These are phyloP conservation scores for Drosophila ambigua DNA, from an alignment of 1,140 invertebrate species.

Conservation along the genomic window DNA sequence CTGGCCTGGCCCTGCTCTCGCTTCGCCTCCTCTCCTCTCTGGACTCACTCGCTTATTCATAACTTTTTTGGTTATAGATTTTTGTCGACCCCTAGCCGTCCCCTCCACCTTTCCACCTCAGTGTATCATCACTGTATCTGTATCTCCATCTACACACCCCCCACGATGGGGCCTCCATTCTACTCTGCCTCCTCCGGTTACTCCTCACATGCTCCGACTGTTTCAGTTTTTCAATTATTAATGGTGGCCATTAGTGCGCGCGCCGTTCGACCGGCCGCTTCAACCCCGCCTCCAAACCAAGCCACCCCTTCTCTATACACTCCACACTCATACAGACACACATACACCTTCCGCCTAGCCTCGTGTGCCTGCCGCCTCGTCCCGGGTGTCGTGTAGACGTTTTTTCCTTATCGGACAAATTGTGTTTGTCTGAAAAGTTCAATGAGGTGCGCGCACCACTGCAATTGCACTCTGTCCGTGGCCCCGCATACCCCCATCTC, in stretches of 20 bases:
- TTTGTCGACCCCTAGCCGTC: constrained; percentile 60
- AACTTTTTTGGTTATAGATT: constrained; percentile 82
- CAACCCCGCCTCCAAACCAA: not conserved
- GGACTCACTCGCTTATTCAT: constrained; percentile 69
- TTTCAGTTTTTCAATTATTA: constrained; percentile 83
- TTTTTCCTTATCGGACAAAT: constrained; percentile 80
- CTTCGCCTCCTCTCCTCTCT: constrained; percentile 8
- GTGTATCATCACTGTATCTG: constrained; percentile 19
- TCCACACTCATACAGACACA: constrained; percentile 2
- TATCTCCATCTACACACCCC: constrained; percentile 13
- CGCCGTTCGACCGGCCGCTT: constrained; percentile 43
- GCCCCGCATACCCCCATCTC: not conserved
- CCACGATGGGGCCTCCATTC: constrained; percentile 29
- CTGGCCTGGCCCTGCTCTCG: too few relatives aligned
- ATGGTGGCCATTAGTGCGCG: constrained; percentile 81
- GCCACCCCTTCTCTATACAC: not conserved
- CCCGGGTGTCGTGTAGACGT: constrained; percentile 33
- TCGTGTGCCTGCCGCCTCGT: too few relatives aligned
- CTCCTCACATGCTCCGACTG: constrained; percentile 73
- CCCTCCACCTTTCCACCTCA: constrained; percentile 8
- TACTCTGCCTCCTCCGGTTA: constrained; percentile 13
- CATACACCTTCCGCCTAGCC: constrained; percentile 1
- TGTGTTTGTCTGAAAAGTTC: constrained; percentile 82
- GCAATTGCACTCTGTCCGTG: constrained; percentile 59
- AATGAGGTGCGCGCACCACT: constrained; percentile 69